Conservation (phyloP, 2,888 invertebrate species). For the Rhyacophila evoluta region DNA sequence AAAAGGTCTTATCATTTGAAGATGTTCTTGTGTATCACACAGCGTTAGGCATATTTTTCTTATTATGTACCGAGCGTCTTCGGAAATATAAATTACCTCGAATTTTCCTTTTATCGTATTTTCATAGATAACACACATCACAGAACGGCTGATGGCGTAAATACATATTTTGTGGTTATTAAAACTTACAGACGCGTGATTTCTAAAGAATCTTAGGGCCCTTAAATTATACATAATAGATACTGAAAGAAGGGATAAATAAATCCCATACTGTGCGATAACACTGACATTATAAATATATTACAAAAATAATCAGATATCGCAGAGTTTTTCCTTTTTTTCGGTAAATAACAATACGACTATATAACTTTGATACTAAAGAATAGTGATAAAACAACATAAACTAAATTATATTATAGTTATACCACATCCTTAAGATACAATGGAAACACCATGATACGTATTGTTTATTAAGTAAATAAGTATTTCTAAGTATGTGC, state of each 20-base stretch:
- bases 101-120: neutral
- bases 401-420: no score
- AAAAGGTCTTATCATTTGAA: constrained; percentile 17
- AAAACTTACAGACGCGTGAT: neutral
- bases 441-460: no score
- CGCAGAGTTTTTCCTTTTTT: no score
- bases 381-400: no score
- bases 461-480: no score
- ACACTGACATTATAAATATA: no score
- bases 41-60: neutral
- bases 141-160: neutral
- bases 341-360: no score
- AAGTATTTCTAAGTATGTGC: no score
- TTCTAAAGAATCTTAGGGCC: neutral
- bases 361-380: no score
- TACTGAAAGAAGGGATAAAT: neutral
- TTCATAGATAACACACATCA: constrained; percentile 13
- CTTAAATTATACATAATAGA: neutral
- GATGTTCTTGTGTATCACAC: constrained; percentile 3
- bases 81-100: neutral
- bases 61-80: constrained; percentile 2
- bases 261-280: no score
- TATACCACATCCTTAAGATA: no score
- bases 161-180: constrained; percentile 3
- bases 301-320: no score